Percentiles rank a stretch among this genome's conserved stretches.
phyloP scores from a whole-genome alignment of 2,113 vertebrate species.

The Climacteris rufus region DNA sequence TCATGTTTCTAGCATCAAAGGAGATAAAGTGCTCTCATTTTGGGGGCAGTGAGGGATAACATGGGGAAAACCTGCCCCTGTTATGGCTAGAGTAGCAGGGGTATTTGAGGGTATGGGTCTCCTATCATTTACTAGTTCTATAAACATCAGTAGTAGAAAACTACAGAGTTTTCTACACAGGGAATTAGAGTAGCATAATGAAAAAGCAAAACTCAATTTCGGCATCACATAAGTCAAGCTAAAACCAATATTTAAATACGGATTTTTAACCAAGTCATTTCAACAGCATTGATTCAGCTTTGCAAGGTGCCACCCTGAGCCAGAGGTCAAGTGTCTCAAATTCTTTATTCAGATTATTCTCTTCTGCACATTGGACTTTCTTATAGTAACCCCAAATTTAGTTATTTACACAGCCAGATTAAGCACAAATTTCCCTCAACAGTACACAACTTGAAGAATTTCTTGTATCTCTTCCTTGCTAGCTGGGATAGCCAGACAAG shows the following conservation, averaged over 20 bases:
- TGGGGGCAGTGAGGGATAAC: too few species aligned
- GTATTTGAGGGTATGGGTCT: too few species aligned
- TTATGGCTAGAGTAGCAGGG: too few species aligned
- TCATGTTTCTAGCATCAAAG: too few species aligned
- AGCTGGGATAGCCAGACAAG: not conserved
- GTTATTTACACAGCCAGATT: not conserved
- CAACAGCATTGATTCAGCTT: not conserved
- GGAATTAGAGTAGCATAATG: too few species aligned
- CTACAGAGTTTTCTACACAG: too few species aligned
- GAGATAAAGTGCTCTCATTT: too few species aligned
- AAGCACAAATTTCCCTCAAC: not conserved
- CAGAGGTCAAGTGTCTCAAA: not conserved
- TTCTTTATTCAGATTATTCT: not conserved
- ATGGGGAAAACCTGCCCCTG: too few species aligned
- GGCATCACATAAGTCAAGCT: not conserved
- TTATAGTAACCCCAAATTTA: not conserved
- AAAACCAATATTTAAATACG: not conserved
- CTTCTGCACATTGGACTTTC: not conserved
- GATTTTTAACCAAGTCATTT: not conserved
- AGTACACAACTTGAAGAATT: not conserved
- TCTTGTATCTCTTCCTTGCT: not conserved
- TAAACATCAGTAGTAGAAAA: too few species aligned
- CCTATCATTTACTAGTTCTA: too few species aligned
- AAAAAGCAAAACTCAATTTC: too few species aligned
- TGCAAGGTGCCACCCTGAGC: not conserved